Evolutionary conservation across 2,888 invertebrate genomes (phyloP).

Genomic region (Bombylius major): DNA sequence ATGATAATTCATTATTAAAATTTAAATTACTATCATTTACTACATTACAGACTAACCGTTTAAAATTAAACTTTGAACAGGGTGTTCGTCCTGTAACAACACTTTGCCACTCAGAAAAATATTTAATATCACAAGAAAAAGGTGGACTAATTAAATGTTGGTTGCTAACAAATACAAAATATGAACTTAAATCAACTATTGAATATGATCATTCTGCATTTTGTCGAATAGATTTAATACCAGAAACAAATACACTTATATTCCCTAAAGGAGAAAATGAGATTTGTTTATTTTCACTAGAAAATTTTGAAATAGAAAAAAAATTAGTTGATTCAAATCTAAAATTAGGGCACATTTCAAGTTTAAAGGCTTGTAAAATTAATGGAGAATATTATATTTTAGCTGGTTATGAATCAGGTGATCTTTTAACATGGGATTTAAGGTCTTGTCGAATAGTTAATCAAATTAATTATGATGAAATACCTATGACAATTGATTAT

Average conservation of each 20-base stretch:
- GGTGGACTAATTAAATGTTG: conserved; percentile 56
- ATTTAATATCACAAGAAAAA: conserved; percentile 63
- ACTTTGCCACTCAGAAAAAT: conserved; percentile 41
- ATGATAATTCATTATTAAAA: not conserved
- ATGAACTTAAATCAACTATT: conserved; percentile 43
- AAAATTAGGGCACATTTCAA: conserved; percentile 44
- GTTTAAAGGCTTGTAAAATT: conserved; percentile 39
- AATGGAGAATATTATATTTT: conserved; percentile 44
- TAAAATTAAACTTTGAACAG: conserved; percentile 51
- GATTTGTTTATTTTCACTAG: conserved; percentile 32
- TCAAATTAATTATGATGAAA: conserved; percentile 40
- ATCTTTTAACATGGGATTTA: conserved; percentile 58
- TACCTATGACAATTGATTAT: conserved; percentile 60
- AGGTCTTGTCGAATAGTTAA: conserved; percentile 40
- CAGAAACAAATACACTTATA: conserved; percentile 47
- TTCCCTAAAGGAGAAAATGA: conserved; percentile 50
- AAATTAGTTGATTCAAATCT: conserved; percentile 27
- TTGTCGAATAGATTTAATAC: conserved; percentile 49
- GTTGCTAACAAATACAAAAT: conserved; percentile 46
- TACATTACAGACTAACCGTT: conserved; percentile 53
- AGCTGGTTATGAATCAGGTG: conserved; percentile 62
- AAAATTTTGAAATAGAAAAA: conserved; percentile 30
- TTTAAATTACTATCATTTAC: not conserved
- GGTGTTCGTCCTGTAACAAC: conserved; percentile 43
- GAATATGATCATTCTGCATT: conserved; percentile 55